A percentile compares a stretch with the other conserved stretches of the same genome.
Evolutionary conservation across 2,888 invertebrate species (phyloP).

Genomic region (Odontothrips loti): DNA sequence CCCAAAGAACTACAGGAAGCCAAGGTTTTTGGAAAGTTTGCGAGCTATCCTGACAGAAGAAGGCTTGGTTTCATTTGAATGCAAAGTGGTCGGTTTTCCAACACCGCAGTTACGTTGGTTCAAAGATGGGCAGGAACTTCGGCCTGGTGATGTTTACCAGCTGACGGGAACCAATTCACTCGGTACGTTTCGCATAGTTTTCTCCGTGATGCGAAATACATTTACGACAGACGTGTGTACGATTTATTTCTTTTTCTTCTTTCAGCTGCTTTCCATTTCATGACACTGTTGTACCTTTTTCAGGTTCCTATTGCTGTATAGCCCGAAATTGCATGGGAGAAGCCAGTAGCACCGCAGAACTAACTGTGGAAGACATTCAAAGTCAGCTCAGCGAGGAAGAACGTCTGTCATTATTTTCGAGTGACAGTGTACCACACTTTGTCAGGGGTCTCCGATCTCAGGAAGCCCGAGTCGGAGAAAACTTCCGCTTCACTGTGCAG

Average conservation of each 20-base stretch:
- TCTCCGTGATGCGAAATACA: background rate
- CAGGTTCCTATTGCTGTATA: slow-evolving; percentile 80
- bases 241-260: background rate
- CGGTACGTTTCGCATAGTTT: slow-evolving; percentile 45
- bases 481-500: slow-evolving; percentile 74
- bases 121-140: slow-evolving; percentile 86
- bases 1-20: slow-evolving; percentile 84
- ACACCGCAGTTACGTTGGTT: slow-evolving; percentile 85
- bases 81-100: slow-evolving; percentile 88
- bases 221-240: background rate
- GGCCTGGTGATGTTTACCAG: slow-evolving; percentile 89
- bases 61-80: slow-evolving; percentile 87
- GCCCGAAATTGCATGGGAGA: slow-evolving; percentile 89
- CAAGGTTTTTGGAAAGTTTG: slow-evolving; percentile 83
- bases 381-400: slow-evolving; percentile 85
- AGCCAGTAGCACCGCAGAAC: slow-evolving; percentile 76
- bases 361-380: slow-evolving; percentile 86
- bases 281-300: background rate
- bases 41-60: slow-evolving; percentile 87
- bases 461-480: slow-evolving; percentile 77
- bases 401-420: slow-evolving; percentile 65
- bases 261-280: background rate
- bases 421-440: slow-evolving; percentile 74
- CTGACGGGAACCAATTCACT: slow-evolving; percentile 84
- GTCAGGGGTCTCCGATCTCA: slow-evolving; percentile 73